Evolutionary conservation across 2,113 vertebrate species (phyloP).

Genomic region (Seriola aureovittata): DNA sequence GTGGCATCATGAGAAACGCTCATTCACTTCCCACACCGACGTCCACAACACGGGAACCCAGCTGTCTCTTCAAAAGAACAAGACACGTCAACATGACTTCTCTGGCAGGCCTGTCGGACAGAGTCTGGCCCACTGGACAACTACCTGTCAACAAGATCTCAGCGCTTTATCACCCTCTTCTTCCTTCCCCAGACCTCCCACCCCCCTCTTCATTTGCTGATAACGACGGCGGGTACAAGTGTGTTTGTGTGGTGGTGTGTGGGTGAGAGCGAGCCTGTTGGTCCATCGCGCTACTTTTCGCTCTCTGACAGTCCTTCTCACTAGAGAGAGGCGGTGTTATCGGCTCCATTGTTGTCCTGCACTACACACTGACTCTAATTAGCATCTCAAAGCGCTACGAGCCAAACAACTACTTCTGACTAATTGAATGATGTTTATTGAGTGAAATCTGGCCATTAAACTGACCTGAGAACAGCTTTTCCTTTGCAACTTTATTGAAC

Average conservation of each 20-base stretch:
- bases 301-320: constrained; percentile 16
- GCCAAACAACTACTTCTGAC: constrained; percentile 15
- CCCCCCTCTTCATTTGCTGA: constrained; percentile 45
- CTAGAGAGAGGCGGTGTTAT: constrained; percentile 16
- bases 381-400: constrained; percentile 8
- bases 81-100: constrained; percentile 66
- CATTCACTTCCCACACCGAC: constrained; percentile 40
- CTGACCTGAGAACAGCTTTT: constrained; percentile 22
- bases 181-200: constrained; percentile 59
- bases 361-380: constrained; percentile 4
- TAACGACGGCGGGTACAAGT: constrained; percentile 36
- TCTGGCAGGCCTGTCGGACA: constrained; percentile 55
- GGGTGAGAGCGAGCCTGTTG: constrained; percentile 46
- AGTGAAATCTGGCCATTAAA: constrained; percentile 13
- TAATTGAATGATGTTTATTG: constrained; percentile 46
- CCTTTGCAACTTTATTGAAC: neutral
- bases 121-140: constrained; percentile 48
- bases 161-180: constrained; percentile 60
- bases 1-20: constrained; percentile 17
- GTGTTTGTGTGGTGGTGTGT: neutral
- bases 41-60: constrained; percentile 30
- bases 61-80: constrained; percentile 74
- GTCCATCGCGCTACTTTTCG: constrained; percentile 40
- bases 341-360: constrained; percentile 31
- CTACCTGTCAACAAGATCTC: constrained; percentile 73